Evolutionary conservation across 1,140 invertebrate species (phyloP), one percentile per base, ranked within the genome.

Genomic region (Atta cephalotes): DNA sequence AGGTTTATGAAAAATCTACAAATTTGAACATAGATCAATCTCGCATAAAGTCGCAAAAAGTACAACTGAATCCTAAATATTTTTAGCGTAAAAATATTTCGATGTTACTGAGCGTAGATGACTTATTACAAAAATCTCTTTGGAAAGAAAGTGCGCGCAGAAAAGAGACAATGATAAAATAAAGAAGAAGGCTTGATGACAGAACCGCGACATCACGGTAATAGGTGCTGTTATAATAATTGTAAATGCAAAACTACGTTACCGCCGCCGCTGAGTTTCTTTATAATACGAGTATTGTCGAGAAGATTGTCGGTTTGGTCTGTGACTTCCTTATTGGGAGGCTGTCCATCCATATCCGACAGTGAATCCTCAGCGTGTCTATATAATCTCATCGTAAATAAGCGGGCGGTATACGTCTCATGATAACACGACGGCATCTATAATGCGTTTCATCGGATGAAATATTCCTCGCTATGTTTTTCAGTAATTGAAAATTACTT

Each of bases 171-270:
- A n/a, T 56, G 45, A 56, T 45, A 10, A n/a, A 25, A 63, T 51
- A 77, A 63, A 89, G 58, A 16, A 56, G 39, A 14, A 79, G 35
- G 28, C 25, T 60, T 62, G 71, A 89, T 87, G 66, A 62, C 60
- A 31, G 25, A 88, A 76, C 76, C 77, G 58, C 76, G 63, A 9
- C 45, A 85, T 84, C 85, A 62, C 49, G 53, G 25, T 90, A 90
- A 89, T 89, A 66, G 74, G 60, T 28, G 74, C 31, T 58, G 84
- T 90, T 89, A 81, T 80, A 90, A 90, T 89, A 90, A 90, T 90
- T 86, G 88, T 87, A 87, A 89, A 87, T 89, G 89, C 74, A 62
- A 72, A 79, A 70, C 79, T 89, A 65, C 60, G 53, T 71, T 84
- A 71, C 81, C 76, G 68, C 3, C 65, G 35, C 16, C 6, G 16